Conservation (phyloP, 2,888 invertebrate genomes). For the Branchipolynoe longqiensis region DNA sequence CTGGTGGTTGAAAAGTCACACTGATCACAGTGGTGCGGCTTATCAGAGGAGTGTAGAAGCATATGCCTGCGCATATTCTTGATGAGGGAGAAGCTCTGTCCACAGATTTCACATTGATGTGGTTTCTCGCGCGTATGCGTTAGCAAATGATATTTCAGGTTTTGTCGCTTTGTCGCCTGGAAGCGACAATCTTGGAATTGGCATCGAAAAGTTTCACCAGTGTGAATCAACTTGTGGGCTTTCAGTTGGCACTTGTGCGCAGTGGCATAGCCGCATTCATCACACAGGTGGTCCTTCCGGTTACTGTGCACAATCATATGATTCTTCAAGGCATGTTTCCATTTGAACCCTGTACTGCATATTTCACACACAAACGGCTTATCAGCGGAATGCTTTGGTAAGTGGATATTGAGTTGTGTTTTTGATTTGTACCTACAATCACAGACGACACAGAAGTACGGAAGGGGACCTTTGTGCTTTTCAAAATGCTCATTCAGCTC, state of each 20-base stretch:
- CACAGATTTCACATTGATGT: constrained; percentile 85
- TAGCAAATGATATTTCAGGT: constrained; percentile 84
- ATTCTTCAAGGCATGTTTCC: constrained; percentile 84
- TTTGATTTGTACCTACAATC: constrained; percentile 83
- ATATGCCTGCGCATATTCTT: constrained; percentile 83
- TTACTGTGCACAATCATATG: constrained; percentile 83
- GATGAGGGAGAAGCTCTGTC: constrained; percentile 84
- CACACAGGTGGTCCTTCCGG: constrained; percentile 84
- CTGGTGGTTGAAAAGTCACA: constrained; percentile 83
- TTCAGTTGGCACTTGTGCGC: constrained; percentile 84
- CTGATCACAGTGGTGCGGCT: constrained; percentile 80
- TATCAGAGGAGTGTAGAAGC: constrained; percentile 76
- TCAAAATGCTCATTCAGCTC: constrained; percentile 81
- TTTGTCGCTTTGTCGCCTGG: constrained; percentile 83
- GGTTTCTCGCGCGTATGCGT: constrained; percentile 84
- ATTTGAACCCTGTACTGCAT: constrained; percentile 84
- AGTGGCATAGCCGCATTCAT: constrained; percentile 85
- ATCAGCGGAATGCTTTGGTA: constrained; percentile 84
- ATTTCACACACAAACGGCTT: constrained; percentile 84
- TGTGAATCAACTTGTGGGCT: constrained; percentile 84
- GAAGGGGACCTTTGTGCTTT: constrained; percentile 82
- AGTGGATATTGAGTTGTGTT: constrained; percentile 83
- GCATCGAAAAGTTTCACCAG: constrained; percentile 84
- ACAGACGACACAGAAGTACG: constrained; percentile 84
- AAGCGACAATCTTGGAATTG: constrained; percentile 67